phyloP scores from a whole-genome alignment of 2,888 invertebrate genomes.

The Drepana falcataria region DNA sequence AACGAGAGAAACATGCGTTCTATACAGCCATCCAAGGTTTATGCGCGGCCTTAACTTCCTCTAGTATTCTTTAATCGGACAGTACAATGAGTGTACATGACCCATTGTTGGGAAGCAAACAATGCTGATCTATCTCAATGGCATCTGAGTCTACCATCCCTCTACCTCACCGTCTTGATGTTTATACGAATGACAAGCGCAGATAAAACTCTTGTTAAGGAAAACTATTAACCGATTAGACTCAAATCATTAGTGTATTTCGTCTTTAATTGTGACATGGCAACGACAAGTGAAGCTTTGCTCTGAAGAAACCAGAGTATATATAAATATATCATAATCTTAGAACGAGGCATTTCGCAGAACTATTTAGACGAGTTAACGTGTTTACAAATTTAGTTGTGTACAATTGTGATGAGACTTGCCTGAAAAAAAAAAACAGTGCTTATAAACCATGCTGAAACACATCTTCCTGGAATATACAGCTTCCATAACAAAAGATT shows the following conservation, averaged over 20 bases:
- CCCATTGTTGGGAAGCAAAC: constrained; percentile 49
- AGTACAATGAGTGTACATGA: constrained; percentile 59
- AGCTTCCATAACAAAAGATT: not conserved
- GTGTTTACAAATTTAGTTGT: not conserved
- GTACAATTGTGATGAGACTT: not conserved
- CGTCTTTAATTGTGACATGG: too few species aligned
- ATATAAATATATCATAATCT: too few species aligned
- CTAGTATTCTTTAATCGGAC: constrained; percentile 59
- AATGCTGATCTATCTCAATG: constrained; percentile 60
- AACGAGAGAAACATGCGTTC: constrained; percentile 21
- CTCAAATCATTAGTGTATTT: too few species aligned
- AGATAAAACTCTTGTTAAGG: not conserved
- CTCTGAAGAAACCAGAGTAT: too few species aligned
- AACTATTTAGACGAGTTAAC: not conserved
- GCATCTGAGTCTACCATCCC: constrained; percentile 55
- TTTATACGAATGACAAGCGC: constrained; percentile 10
- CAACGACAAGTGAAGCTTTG: too few species aligned
- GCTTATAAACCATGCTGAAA: not conserved
- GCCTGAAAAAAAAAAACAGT: not conserved
- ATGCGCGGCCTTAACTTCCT: constrained; percentile 60
- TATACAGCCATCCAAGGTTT: constrained; percentile 65
- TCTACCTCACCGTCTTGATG: constrained; percentile 28
- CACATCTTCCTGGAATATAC: not conserved
- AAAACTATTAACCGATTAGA: too few species aligned
- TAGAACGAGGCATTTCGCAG: too few species aligned